Conservation (phyloP, 2,113 vertebrate species). For the Clinocottus analis region DNA sequence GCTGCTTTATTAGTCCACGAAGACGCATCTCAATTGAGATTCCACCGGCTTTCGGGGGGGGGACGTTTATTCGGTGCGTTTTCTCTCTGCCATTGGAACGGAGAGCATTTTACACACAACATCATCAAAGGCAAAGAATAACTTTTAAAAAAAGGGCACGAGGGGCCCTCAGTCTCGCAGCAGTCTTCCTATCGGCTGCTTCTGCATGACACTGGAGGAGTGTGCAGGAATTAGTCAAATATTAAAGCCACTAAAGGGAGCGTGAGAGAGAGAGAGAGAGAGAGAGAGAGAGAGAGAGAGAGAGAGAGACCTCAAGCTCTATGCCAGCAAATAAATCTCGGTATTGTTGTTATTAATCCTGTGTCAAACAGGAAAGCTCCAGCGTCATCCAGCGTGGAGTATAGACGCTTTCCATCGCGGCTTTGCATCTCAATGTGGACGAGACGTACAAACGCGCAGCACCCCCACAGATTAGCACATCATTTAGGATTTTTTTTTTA, state of each 20-base stretch:
- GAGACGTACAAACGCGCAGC: neutral
- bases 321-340: conserved; percentile 68
- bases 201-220: neutral
- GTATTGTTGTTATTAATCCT: conserved; percentile 78
- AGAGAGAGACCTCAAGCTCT: conserved; percentile 46
- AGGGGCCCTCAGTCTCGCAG: conserved; percentile 8
- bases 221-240: conserved; percentile 53
- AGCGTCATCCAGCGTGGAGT: conserved; percentile 49
- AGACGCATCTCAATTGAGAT: conserved; percentile 45
- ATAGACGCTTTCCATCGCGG: conserved; percentile 45
- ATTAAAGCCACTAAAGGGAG: conserved; percentile 40
- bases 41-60: neutral
- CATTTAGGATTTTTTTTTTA: conserved; percentile 71
- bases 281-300: neutral
- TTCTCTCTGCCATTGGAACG: conserved; percentile 22
- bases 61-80: conserved; percentile 18
- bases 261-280: neutral
- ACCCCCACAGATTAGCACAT: conserved; percentile 64
- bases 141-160: conserved; percentile 55
- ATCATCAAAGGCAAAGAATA: conserved; percentile 57
- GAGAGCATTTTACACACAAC: neutral
- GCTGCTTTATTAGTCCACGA: conserved; percentile 37
- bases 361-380: conserved; percentile 75
- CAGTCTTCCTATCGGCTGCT: conserved; percentile 15
- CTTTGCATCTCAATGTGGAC: conserved; percentile 75